These are phyloP conservation scores for Amiota communis DNA, from an alignment of 2,888 invertebrate species.

Conservation along the genomic window DNA sequence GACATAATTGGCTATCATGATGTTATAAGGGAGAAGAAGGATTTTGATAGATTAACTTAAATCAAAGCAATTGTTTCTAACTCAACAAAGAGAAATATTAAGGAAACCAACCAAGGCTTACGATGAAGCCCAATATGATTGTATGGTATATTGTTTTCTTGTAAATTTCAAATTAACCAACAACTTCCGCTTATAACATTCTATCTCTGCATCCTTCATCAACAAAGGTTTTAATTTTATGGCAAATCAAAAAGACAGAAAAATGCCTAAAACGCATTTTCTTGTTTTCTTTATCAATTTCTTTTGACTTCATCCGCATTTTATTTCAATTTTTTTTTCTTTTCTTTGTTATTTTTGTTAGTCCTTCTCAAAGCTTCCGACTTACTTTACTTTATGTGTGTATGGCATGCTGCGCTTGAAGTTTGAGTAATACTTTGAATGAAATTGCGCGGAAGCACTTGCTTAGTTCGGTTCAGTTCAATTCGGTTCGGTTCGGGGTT, in stretches of 20 bases:
- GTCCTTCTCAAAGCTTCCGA: background rate
- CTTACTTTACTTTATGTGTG: background rate
- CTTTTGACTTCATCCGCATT: background rate
- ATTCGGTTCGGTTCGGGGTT: background rate
- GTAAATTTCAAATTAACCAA: too few species aligned
- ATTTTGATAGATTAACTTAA: constrained; percentile 20
- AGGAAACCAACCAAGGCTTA: background rate
- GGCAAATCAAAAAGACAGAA: constrained; percentile 15
- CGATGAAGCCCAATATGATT: background rate
- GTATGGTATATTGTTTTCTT: background rate
- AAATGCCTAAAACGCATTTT: constrained; percentile 41
- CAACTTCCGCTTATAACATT: too few species aligned
- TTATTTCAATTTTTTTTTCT: background rate
- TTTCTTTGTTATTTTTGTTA: background rate
- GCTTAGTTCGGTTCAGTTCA: constrained; percentile 31
- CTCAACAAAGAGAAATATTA: background rate
- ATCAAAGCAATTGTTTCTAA: background rate
- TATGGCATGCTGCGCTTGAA: constrained; percentile 15
- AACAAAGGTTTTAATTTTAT: background rate
- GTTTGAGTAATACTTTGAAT: constrained; percentile 42
- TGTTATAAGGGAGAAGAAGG: constrained; percentile 1
- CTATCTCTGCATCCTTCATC: too few species aligned
- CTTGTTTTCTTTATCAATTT: constrained; percentile 14
- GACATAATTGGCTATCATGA: constrained; percentile 22
- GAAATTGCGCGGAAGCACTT: constrained; percentile 66